Evolutionary conservation across 2,113 vertebrate genomes (phyloP).

Genomic region (Chiloscyllium plagiosum): DNA sequence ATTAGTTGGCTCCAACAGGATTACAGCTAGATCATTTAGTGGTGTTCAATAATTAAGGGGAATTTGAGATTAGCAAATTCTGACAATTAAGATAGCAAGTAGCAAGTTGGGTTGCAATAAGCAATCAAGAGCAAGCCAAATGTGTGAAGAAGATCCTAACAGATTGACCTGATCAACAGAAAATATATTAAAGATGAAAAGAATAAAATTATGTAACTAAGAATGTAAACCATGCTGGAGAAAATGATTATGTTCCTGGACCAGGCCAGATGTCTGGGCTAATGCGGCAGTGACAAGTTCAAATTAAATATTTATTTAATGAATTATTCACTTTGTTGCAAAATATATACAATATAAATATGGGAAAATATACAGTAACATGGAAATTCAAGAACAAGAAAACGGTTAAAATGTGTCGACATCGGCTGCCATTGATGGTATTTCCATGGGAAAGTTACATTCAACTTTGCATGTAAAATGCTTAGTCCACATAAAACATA

Average conservation of each 20-base stretch:
- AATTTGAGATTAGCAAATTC: background rate
- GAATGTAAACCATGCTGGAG: background rate
- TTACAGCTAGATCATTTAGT: background rate
- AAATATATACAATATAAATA: slow-evolving; percentile 14
- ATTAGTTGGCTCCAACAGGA: background rate
- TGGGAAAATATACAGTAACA: background rate
- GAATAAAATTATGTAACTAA: background rate
- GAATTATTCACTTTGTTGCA: background rate
- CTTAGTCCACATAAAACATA: background rate
- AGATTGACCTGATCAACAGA: background rate
- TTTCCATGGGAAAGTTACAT: background rate
- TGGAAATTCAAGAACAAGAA: background rate
- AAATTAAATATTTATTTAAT: slow-evolving; percentile 24
- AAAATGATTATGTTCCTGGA: background rate
- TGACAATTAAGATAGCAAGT: background rate
- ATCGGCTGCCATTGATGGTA: background rate
- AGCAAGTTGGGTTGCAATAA: background rate
- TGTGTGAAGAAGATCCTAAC: background rate
- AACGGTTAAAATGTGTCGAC: background rate
- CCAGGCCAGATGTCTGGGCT: background rate
- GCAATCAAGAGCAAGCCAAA: background rate
- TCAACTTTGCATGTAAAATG: background rate
- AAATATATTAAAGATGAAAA: background rate
- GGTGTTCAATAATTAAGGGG: background rate
- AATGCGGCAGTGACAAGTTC: background rate